Evolutionary conservation across 2,113 vertebrate species (phyloP).

Genomic region (Paralichthys olivaceus): DNA sequence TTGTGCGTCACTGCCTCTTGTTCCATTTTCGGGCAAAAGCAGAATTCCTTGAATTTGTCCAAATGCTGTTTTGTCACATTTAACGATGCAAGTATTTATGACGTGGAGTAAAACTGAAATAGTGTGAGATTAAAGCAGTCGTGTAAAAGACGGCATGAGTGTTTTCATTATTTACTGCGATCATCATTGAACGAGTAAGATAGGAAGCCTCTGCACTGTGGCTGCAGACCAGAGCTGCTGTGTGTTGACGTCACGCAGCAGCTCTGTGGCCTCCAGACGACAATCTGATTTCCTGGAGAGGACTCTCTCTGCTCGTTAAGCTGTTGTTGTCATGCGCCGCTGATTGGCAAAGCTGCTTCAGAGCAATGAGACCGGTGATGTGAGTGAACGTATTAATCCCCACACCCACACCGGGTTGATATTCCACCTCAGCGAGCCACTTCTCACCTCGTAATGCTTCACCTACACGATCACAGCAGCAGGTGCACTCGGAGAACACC

Average conservation of each 20-base stretch:
- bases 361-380: background rate
- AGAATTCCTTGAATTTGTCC: too few species aligned
- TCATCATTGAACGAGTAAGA: background rate
- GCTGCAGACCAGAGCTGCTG: background rate
- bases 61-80: too few species aligned
- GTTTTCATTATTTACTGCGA: too few species aligned
- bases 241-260: too few species aligned
- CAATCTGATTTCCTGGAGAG: background rate
- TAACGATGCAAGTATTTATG: too few species aligned
- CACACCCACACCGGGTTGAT: background rate
- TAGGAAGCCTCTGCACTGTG: background rate
- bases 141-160: too few species aligned
- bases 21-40: too few species aligned
- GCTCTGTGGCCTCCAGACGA: background rate
- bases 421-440: background rate
- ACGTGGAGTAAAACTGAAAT: too few species aligned
- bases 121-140: too few species aligned
- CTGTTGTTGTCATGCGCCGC: background rate
- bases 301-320: background rate
- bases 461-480: background rate
- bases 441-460: background rate
- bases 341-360: constrained; percentile 1
- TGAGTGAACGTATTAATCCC: background rate
- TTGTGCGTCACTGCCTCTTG: too few species aligned
- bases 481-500: background rate